Percentiles rank a stretch among this genome's conserved stretches.
Evolutionary conservation across 1,140 invertebrate species (phyloP).

Genomic region (Vanessa atalanta): DNA sequence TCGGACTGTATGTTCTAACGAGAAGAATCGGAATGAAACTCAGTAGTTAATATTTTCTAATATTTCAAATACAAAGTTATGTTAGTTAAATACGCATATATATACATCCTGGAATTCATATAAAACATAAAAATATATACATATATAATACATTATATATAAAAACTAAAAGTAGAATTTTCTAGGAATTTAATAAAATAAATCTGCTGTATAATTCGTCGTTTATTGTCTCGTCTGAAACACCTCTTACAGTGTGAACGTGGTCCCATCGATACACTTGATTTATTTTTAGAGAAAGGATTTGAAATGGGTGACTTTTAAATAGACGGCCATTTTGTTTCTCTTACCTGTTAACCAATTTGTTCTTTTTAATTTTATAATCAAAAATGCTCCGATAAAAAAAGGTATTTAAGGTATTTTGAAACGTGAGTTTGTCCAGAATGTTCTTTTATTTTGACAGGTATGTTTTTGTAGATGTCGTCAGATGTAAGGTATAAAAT

Average conservation of each 20-base stretch:
- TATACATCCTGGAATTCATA: no score
- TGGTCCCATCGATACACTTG: slow-evolving; percentile 24
- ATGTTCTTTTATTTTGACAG: neutral
- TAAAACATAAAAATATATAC: no score
- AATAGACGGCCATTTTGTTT: slow-evolving; percentile 23
- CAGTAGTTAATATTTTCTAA: no score
- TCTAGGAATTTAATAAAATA: no score
- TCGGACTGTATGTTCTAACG: no score
- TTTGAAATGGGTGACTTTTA: slow-evolving; percentile 25
- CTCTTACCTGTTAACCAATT: neutral
- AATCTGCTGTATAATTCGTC: neutral
- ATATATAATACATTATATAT: no score
- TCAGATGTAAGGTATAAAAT: no score
- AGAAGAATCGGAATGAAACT: no score
- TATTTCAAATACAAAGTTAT: no score
- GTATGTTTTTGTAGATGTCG: no score
- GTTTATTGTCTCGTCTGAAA: slow-evolving; percentile 23
- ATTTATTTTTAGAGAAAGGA: slow-evolving; percentile 33
- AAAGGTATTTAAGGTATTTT: neutral
- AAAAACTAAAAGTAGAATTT: no score
- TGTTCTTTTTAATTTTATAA: neutral
- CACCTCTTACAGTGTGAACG: slow-evolving; percentile 2
- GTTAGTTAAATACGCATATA: no score
- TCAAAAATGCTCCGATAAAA: neutral
- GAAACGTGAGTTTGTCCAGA: neutral